Percentiles rank a stretch among this genome's conserved stretches.
phyloP scores from a whole-genome alignment of 2,113 vertebrate genomes.

The Salminus brasiliensis region DNA sequence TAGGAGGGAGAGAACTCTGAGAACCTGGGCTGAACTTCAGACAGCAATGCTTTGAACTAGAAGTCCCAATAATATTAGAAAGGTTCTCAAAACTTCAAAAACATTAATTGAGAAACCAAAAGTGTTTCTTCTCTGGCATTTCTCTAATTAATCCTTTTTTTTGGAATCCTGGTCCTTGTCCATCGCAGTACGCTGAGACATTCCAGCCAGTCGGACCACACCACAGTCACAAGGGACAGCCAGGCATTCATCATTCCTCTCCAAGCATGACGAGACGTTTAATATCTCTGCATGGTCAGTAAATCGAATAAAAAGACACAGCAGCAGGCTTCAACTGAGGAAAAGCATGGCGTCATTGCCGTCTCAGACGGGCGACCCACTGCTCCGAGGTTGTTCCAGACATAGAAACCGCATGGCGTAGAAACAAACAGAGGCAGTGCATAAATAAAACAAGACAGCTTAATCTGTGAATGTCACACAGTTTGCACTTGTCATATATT shows the following conservation, averaged over 20 bases:
- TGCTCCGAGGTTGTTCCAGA: neutral
- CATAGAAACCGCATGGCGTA: neutral
- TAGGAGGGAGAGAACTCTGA: too few species aligned
- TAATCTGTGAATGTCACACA: conserved; percentile 9
- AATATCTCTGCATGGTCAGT: neutral
- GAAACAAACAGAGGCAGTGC: neutral
- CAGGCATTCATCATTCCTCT: neutral
- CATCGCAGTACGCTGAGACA: neutral
- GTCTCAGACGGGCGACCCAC: neutral
- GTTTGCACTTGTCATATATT: conserved; percentile 23
- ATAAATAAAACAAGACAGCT: conserved; percentile 17
- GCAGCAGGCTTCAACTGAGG: neutral
- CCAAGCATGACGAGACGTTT: neutral
- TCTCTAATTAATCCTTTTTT: neutral
- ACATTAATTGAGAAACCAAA: too few species aligned
- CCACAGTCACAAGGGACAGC: neutral
- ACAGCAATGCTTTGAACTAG: too few species aligned
- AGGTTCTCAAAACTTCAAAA: too few species aligned
- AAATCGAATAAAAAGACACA: too few species aligned
- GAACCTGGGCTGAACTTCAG: too few species aligned
- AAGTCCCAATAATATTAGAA: too few species aligned
- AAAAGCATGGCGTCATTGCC: neutral
- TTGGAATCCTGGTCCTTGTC: neutral
- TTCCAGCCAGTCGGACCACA: neutral
- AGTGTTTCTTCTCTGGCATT: too few species aligned